These are phyloP conservation scores for Xanthorhoe spadicearia DNA, from an alignment of 2,888 invertebrate species.

Conservation along the genomic window DNA sequence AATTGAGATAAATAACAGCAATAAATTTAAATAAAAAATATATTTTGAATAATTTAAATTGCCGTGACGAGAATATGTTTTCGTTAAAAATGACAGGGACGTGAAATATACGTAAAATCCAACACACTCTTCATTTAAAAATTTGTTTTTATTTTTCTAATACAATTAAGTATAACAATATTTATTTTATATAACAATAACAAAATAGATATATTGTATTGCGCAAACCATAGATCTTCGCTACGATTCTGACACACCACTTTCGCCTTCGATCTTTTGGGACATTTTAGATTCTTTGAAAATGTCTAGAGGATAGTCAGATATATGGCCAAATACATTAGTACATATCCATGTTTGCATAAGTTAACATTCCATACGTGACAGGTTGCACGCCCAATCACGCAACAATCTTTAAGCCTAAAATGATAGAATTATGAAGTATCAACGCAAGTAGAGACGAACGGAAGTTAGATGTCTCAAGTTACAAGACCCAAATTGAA, in stretches of 20 bases:
- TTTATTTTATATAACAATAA: too few species aligned
- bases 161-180: not conserved
- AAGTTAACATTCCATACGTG: too few species aligned
- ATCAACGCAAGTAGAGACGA: not conserved
- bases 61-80: slow-evolving; percentile 32
- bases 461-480: slow-evolving; percentile 4
- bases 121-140: not conserved
- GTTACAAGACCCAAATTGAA: slow-evolving; percentile 10
- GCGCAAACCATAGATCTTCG: too few species aligned
- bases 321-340: too few species aligned
- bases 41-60: slow-evolving; percentile 34
- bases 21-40: slow-evolving; percentile 38
- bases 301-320: too few species aligned
- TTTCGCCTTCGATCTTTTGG: too few species aligned
- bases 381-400: too few species aligned
- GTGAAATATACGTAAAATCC: slow-evolving; percentile 33
- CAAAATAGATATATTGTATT: too few species aligned
- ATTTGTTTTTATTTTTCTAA: not conserved
- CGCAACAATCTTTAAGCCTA: not conserved
- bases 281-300: too few species aligned
- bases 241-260: too few species aligned
- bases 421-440: not conserved
- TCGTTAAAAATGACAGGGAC: slow-evolving; percentile 33
- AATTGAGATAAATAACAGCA: slow-evolving; percentile 3
- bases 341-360: too few species aligned